Percentiles rank a stretch among this genome's conserved stretches.
Evolutionary conservation across 1,140 invertebrate genomes (phyloP).

Genomic region (Oncopodura yosiiana): DNA sequence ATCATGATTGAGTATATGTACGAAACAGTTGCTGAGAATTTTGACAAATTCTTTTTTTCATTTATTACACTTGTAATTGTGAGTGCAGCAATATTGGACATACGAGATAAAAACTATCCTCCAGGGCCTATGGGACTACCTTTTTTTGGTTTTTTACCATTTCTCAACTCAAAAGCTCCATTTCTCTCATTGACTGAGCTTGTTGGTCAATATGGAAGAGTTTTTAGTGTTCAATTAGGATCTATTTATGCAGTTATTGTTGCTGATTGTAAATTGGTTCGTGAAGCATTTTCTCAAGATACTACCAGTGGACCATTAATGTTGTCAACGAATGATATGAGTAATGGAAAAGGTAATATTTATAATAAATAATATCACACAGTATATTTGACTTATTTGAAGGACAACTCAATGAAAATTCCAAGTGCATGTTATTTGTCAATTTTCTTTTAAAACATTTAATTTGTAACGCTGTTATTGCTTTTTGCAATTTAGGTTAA

Average conservation of each 20-base stretch:
- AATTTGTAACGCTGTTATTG: too few relatives aligned
- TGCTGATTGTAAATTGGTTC: slow-evolving; percentile 57
- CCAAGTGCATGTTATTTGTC: too few relatives aligned
- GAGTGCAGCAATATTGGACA: slow-evolving; percentile 25
- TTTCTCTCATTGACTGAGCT: slow-evolving; percentile 58
- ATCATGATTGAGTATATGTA: too few relatives aligned
- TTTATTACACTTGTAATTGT: slow-evolving; percentile 21
- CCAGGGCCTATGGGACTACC: slow-evolving; percentile 69
- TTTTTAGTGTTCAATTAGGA: slow-evolving; percentile 62
- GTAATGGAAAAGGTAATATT: slow-evolving; percentile 64
- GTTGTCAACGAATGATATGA: slow-evolving; percentile 73
- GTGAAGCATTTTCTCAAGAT: slow-evolving; percentile 58
- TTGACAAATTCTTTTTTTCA: slow-evolving; percentile 27
- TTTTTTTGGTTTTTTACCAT: slow-evolving; percentile 64
- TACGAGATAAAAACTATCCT: slow-evolving; percentile 38
- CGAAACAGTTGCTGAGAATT: too few relatives aligned
- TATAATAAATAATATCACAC: too few relatives aligned
- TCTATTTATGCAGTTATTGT: slow-evolving; percentile 60
- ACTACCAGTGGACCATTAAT: slow-evolving; percentile 61
- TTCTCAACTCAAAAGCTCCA: slow-evolving; percentile 54
- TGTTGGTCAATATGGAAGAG: slow-evolving; percentile 54
- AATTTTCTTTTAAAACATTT: too few relatives aligned
- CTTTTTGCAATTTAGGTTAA: too few relatives aligned
- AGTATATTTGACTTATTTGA: too few relatives aligned
- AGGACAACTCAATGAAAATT: too few relatives aligned